phyloP scores from a whole-genome alignment of 2,797 vertebrate genomes.

The Graptemys geographica region DNA sequence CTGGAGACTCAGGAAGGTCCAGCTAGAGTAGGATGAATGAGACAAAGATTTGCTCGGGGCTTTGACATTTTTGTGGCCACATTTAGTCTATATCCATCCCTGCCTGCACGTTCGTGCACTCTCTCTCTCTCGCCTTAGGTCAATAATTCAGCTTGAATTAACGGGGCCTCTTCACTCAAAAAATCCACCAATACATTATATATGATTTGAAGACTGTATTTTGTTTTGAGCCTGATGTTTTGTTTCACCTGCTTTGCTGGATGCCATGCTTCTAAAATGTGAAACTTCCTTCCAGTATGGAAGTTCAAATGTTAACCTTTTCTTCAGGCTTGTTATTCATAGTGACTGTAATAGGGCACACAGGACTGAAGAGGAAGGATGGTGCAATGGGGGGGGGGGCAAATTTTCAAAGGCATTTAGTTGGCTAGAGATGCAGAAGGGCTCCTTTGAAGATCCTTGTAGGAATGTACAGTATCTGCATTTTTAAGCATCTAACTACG shows the following conservation, averaged over 20 bases:
- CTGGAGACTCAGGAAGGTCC: not conserved
- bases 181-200: not conserved
- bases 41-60: not conserved
- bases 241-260: not conserved
- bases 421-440: not conserved
- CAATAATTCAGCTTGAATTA: not conserved
- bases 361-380: not conserved
- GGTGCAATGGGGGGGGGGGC: not conserved
- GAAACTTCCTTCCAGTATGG: not conserved
- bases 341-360: not conserved
- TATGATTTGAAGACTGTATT: not conserved
- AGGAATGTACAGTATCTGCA: not conserved
- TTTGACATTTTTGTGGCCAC: not conserved
- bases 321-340: rapidly evolving
- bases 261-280: not conserved
- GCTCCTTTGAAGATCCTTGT: constrained; percentile 49
- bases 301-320: not conserved
- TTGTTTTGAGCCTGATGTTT: not conserved
- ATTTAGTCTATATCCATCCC: not conserved
- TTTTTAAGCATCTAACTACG: not conserved
- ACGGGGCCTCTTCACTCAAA: not conserved
- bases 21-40: not conserved
- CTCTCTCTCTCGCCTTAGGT: not conserved
- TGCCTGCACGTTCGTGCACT: not conserved
- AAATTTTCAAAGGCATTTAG: constrained; percentile 2